Conservation (phyloP, 1,140 invertebrate genomes). For the Aphelenchoides avenae region DNA sequence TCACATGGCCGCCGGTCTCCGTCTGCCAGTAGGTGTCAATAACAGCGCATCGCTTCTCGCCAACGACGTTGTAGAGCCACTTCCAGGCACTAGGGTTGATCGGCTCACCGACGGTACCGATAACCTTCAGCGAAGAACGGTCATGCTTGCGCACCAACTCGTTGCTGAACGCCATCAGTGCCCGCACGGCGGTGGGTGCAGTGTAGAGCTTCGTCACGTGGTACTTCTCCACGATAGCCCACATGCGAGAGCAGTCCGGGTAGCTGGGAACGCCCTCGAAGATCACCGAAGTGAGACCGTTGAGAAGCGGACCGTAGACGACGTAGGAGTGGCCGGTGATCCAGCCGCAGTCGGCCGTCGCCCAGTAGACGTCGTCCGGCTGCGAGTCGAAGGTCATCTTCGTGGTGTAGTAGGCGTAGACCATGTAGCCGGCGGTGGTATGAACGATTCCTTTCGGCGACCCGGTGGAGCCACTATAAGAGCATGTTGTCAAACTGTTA, state of each 20-base stretch:
- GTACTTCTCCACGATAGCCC: constrained; percentile 86
- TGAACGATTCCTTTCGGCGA: constrained; percentile 95
- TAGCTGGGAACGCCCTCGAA: constrained; percentile 87
- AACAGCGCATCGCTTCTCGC: constrained; percentile 68
- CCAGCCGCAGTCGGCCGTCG: constrained; percentile 95
- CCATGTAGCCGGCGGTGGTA: constrained; percentile 79
- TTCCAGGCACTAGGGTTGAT: constrained; percentile 97
- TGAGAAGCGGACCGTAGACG: constrained; percentile 85
- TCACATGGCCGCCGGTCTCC: constrained; percentile 76
- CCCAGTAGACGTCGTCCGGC: constrained; percentile 83
- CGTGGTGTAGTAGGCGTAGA: constrained; percentile 68
- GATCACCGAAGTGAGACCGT: constrained; percentile 86
- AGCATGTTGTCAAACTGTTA: too few species aligned
- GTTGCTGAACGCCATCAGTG: constrained; percentile 80
- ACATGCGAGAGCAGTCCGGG: constrained; percentile 72
- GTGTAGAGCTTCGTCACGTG: constrained; percentile 94
- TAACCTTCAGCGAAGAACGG: constrained; percentile 70
- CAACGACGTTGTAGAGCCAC: constrained; percentile 87
- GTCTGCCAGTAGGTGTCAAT: constrained; percentile 99
- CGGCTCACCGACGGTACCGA: constrained; percentile 91
- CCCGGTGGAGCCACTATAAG: constrained; percentile 91
- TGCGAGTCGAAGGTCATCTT: constrained; percentile 93
- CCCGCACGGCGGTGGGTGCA: constrained; percentile 90
- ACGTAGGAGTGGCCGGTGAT: constrained; percentile 87
- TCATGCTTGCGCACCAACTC: constrained; percentile 66